phyloP scores from a whole-genome alignment of 2,888 invertebrate species.

The Drosophila prolongata region DNA sequence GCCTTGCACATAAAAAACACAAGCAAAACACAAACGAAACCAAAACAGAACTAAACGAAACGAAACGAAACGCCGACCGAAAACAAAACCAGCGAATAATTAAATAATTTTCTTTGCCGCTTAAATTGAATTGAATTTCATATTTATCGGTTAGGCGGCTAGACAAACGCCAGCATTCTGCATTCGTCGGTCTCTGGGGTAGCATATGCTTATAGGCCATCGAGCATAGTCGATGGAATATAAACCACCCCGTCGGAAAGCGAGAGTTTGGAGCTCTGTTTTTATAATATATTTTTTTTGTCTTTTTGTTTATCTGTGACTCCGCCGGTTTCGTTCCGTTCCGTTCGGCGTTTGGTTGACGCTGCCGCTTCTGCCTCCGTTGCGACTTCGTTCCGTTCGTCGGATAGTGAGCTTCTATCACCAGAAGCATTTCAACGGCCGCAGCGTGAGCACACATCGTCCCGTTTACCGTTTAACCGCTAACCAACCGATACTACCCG shows the following conservation, averaged over 20 bases:
- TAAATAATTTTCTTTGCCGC: slow-evolving; percentile 51
- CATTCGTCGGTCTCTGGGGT: slow-evolving; percentile 62
- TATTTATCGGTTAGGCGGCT: slow-evolving; percentile 77
- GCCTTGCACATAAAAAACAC: slow-evolving; percentile 30
- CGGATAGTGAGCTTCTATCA: slow-evolving; percentile 27
- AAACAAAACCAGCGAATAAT: slow-evolving; percentile 39
- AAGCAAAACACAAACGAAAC: background rate
- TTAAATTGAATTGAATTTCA: slow-evolving; percentile 65
- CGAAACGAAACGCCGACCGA: slow-evolving; percentile 11
- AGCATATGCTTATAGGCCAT: slow-evolving; percentile 2
- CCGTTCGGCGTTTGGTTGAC: background rate
- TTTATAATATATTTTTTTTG: background rate
- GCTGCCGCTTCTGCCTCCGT: slow-evolving; percentile 3
- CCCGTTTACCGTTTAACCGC: background rate
- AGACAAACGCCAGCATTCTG: slow-evolving; percentile 78
- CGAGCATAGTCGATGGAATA: background rate
- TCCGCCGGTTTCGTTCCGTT: slow-evolving; percentile 38
- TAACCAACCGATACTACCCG: slow-evolving; percentile 1
- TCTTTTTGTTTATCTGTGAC: slow-evolving; percentile 38
- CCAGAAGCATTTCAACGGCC: slow-evolving; percentile 62
- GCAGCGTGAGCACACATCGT: slow-evolving; percentile 31
- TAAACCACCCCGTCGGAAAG: slow-evolving; percentile 2
- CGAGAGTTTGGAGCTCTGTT: slow-evolving; percentile 13
- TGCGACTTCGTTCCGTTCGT: slow-evolving; percentile 24
- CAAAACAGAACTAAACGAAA: slow-evolving; percentile 1